phyloP scores from a whole-genome alignment of 2,797 vertebrate species.

The Erpetoichthys calabaricus region DNA sequence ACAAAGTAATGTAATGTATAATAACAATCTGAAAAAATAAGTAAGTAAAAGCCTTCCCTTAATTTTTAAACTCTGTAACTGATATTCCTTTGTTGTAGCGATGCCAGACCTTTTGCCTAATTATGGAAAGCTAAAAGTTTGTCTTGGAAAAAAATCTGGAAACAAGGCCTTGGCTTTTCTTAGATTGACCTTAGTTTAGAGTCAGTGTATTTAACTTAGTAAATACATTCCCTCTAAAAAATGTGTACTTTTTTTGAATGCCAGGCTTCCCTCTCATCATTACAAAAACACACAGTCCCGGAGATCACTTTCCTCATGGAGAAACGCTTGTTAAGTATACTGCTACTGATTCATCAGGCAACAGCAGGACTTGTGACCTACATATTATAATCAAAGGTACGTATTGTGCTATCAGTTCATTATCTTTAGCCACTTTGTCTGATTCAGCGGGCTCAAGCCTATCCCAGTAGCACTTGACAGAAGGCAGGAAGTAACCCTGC shows the following conservation, averaged over 20 bases:
- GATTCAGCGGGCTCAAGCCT: no score
- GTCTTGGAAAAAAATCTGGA: no score
- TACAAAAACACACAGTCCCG: conserved; percentile 62
- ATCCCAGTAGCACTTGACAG: no score
- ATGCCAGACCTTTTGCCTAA: no score
- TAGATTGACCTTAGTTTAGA: no score
- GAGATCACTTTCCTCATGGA: conserved; percentile 69
- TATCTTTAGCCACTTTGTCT: neutral
- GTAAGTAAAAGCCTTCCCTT: no score
- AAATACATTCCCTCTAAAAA: neutral
- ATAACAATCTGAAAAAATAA: no score
- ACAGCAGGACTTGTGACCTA: conserved; percentile 80
- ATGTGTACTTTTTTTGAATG: neutral
- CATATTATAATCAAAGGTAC: conserved; percentile 75
- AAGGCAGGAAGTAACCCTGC: no score
- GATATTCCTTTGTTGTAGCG: neutral
- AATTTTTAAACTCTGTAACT: neutral
- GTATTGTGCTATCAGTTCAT: neutral
- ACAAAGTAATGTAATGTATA: no score
- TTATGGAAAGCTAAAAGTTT: no score
- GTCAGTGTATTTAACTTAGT: no score
- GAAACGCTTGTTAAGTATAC: conserved; percentile 72
- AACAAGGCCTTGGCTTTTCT: no score
- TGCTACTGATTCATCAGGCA: conserved; percentile 74
- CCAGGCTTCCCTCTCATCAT: conserved; percentile 59